Conservation (phyloP, 2,888 invertebrate species). For the Carabus problematicus region DNA sequence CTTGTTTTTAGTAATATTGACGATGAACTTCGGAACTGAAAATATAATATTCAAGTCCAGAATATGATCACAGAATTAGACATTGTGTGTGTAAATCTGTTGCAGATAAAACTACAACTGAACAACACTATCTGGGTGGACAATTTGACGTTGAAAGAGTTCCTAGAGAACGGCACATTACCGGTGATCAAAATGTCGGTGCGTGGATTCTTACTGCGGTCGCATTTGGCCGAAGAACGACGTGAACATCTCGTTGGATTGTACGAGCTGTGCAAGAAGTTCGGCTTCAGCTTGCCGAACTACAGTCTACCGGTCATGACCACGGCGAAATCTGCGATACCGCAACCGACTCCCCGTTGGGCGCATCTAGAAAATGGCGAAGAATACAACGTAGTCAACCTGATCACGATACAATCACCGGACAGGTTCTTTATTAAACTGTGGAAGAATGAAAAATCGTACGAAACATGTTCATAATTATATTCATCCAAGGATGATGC, state of each 20-base stretch:
- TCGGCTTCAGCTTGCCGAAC: conserved; percentile 52
- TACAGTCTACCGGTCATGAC: conserved; percentile 45
- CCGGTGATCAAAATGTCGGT: conserved; percentile 64
- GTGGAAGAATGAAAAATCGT: conserved; percentile 59
- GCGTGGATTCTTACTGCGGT: conserved; percentile 61
- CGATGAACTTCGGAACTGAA: too few relatives aligned
- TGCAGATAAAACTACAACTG: conserved; percentile 64
- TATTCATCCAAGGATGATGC: not conserved
- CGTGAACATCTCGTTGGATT: conserved; percentile 62
- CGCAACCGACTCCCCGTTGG: conserved; percentile 55
- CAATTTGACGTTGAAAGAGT: conserved; percentile 66
- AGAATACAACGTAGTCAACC: conserved; percentile 58
- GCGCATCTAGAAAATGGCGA: conserved; percentile 61
- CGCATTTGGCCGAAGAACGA: conserved; percentile 59
- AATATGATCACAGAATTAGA: too few relatives aligned
- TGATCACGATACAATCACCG: conserved; percentile 60
- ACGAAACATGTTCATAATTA: not conserved
- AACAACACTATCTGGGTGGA: conserved; percentile 71
- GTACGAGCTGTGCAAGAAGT: conserved; percentile 59
- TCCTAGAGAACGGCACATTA: conserved; percentile 47
- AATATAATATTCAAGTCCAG: too few relatives aligned
- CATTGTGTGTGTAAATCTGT: too few relatives aligned
- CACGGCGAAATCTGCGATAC: conserved; percentile 44
- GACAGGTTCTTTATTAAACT: conserved; percentile 62
- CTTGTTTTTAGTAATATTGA: too few relatives aligned